phyloP scores from a whole-genome alignment of 2,888 invertebrate genomes.

The Rotaria magnacalcarata region DNA sequence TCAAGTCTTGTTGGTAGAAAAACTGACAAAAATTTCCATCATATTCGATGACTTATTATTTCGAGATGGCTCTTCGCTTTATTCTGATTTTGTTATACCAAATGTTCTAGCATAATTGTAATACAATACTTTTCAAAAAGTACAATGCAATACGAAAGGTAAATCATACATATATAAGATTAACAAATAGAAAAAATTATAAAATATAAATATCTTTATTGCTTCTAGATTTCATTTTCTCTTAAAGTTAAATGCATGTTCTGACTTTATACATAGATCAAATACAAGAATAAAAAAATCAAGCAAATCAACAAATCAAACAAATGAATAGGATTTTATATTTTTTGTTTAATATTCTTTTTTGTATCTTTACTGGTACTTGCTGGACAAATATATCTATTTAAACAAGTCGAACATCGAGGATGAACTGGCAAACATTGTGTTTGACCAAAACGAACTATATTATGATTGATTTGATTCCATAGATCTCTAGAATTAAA shows the following conservation, averaged over 20 bases:
- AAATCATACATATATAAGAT: no score
- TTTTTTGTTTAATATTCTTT: neutral
- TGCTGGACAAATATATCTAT: conserved; percentile 40
- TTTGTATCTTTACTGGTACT: neutral
- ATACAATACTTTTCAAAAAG: no score
- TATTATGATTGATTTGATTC: conserved; percentile 66
- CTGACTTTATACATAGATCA: neutral
- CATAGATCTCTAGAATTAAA: conserved; percentile 54
- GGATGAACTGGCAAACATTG: conserved; percentile 78
- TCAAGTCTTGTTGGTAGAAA: no score
- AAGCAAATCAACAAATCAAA: neutral
- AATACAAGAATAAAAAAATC: neutral
- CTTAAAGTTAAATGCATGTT: neutral
- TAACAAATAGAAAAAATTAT: no score
- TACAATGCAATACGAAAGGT: no score
- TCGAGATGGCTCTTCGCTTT: no score
- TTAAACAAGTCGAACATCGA: conserved; percentile 64
- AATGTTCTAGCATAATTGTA: no score
- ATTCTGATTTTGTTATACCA: no score
- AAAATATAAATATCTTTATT: neutral
- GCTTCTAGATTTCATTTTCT: neutral
- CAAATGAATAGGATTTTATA: neutral
- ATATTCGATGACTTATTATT: no score
- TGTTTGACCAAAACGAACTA: conserved; percentile 96
- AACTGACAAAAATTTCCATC: no score